A percentile compares a stretch with the other conserved stretches of the same genome.
phyloP scores from a whole-genome alignment of 2,888 invertebrate species.

The Flexamia atlantica region DNA sequence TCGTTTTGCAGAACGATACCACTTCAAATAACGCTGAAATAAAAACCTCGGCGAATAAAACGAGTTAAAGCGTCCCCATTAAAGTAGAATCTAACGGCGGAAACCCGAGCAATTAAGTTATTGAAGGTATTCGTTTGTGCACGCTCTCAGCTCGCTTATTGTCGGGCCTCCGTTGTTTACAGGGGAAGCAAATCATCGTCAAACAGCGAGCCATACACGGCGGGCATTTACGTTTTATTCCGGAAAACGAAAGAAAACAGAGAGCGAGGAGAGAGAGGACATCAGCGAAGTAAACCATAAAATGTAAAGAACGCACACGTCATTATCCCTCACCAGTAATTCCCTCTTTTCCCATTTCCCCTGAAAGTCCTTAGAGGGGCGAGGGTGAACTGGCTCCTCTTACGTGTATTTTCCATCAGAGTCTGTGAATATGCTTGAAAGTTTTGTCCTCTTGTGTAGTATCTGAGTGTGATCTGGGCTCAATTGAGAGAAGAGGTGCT shows the following conservation, averaged over 20 bases:
- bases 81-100: neutral
- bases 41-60: neutral
- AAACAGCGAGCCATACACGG: constrained; percentile 50
- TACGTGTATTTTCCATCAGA: neutral
- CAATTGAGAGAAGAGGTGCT: neutral
- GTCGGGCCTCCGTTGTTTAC: constrained; percentile 21
- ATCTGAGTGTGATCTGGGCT: neutral
- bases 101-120: neutral
- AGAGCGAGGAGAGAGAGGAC: neutral
- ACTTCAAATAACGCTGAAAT: no score
- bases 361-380: neutral
- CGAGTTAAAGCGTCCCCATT: constrained; percentile 6
- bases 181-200: constrained; percentile 50
- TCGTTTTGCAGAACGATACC: no score
- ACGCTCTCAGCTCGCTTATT: neutral
- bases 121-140: constrained; percentile 23
- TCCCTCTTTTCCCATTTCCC: neutral
- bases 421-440: constrained; percentile 10
- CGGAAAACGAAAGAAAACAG: constrained; percentile 9
- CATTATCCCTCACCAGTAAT: neutral
- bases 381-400: neutral
- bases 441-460: neutral
- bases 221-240: constrained; percentile 51
- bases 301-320: constrained; percentile 55
- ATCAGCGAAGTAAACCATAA: constrained; percentile 18